Base-by-base conservation (phyloP, 2,113 vertebrate species). In the Odontophorus gujanensis region DNA sequence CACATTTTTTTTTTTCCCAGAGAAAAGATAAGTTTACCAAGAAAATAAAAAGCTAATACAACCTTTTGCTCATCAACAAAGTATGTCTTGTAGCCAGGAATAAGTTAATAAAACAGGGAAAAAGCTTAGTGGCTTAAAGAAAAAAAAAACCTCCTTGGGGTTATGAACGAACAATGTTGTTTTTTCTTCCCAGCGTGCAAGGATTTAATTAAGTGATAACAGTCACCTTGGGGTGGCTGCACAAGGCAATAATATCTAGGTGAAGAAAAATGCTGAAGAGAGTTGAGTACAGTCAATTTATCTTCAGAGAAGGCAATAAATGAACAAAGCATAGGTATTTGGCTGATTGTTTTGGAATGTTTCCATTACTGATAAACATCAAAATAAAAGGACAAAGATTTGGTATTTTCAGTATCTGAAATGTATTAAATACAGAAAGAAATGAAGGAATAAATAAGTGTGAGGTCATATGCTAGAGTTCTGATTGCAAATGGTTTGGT, bases 201-300 rank as follows among this genome's bases (percentile, higher is more conserved):
- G 98, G 98, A 98, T 98, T 98, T 98, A 98, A 98, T 98, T 98
- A 98, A 98, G 98, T 98, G 98, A 98, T 98, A 98, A 98, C 98
- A 98, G 98, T 98, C 98, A 98, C 98, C 98, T 98, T 98, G 98
- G 97, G 98, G 98, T 98, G 98, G 98, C 98, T 98, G 98, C 98
- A 98, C 97, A 97, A 98, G 98, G 98, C 98, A 98, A 98, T 98
- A 98, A 98, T 98, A 98, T 98, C 98, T 98, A 98, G 98, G 98
- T 98, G 98, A 98, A 98, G 98, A 98, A 98, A 98, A 98, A 98
- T 98, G 98, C 98, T 98, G 98, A 98, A 97, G 98, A 98, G 98
- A 98, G 98, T 98, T 98, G 98, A 98, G 98, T 98, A 98, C 97
- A 98, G 98, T 98, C 97, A 97, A 98, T 98, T 98, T 98, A 98